Conservation (phyloP, 2,888 invertebrate species). For the Pristionchus mayeri region DNA sequence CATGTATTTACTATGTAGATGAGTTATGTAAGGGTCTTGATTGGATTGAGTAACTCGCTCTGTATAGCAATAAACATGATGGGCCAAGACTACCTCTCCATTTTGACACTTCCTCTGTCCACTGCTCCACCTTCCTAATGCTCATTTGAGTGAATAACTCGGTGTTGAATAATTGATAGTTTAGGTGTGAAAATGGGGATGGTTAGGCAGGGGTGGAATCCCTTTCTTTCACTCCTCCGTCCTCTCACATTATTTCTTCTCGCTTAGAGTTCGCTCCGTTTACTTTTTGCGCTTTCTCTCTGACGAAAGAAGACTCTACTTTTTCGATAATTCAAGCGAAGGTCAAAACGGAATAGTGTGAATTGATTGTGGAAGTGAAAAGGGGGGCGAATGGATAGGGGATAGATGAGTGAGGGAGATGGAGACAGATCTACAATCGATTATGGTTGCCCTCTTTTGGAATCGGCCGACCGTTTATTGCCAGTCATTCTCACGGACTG, state of each 20-base stretch:
- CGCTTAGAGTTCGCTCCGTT: slow-evolving; percentile 33
- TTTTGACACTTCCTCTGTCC: slow-evolving; percentile 14
- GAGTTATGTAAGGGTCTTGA: neutral
- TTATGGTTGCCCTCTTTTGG: neutral
- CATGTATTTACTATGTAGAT: neutral
- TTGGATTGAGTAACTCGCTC: neutral
- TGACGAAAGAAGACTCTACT: neutral
- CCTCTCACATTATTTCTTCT: slow-evolving; percentile 15
- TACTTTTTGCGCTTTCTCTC: slow-evolving; percentile 27
- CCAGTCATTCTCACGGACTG: slow-evolving; percentile 34
- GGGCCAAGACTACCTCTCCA: neutral
- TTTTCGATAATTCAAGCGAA: neutral
- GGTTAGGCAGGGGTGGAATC: neutral
- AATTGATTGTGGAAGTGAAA: neutral
- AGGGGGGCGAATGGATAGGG: neutral
- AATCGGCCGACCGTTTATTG: slow-evolving; percentile 11
- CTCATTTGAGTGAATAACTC: slow-evolving; percentile 43
- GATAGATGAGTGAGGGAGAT: neutral
- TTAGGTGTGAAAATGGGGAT: slow-evolving; percentile 33
- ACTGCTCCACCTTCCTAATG: neutral
- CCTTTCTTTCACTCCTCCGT: neutral
- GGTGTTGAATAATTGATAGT: slow-evolving; percentile 18
- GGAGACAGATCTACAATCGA: slow-evolving; percentile 17
- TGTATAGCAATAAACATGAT: slow-evolving; percentile 1
- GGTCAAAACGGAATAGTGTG: slow-evolving; percentile 9